Base-by-base conservation (phyloP, 2,888 invertebrate genomes). In the Magallana nippona region DNA sequence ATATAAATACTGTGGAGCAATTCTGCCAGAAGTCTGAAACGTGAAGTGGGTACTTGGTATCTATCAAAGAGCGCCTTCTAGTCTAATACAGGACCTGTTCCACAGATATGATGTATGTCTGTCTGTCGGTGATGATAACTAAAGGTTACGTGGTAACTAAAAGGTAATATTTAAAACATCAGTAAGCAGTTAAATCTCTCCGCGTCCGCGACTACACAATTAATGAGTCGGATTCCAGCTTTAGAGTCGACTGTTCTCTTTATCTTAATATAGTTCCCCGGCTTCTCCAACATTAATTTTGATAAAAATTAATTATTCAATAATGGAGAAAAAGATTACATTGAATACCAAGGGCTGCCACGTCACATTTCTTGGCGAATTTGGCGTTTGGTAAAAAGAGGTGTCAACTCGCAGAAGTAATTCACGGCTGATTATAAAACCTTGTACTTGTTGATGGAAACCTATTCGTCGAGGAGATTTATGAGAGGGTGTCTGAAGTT, bases 261-360 rank as follows among this genome's bases (percentile, higher is more conserved):
- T 71, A 71, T 71, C 71, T 71, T 71, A 71, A 71, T 71, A 71
- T 32, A 32, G 32, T 71, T 71, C 71, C 27, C 27, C 32, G 71
- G 22, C 71, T 27, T 71, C 27, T 27, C 71, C 27, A 27, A 71
- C 71, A 71, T 71, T 71, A 71, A 71, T 71, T 71, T 71, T 71
- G 71, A 71, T 71, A 71, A 71, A 71, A 71, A 71, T 71, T 71
- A 71, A 71, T 71, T 71, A 71, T 71, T 71, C 32, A 71, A 71
- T 71, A 71, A 71, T 71, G 71, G 22, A 44, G 44, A 71, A 71
- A 71, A 71, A 71, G 71, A 71, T 71, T 71, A 71, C 22, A 71
- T 71, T 15, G 15, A 71, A 71, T 71, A 71, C 71, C 27, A 27
- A 71, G 32, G 22, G 27, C 71, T 71, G 71, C 71, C 71, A 71